Conservation (phyloP, 2,113 vertebrate species). For the Phoxinus phoxinus region DNA sequence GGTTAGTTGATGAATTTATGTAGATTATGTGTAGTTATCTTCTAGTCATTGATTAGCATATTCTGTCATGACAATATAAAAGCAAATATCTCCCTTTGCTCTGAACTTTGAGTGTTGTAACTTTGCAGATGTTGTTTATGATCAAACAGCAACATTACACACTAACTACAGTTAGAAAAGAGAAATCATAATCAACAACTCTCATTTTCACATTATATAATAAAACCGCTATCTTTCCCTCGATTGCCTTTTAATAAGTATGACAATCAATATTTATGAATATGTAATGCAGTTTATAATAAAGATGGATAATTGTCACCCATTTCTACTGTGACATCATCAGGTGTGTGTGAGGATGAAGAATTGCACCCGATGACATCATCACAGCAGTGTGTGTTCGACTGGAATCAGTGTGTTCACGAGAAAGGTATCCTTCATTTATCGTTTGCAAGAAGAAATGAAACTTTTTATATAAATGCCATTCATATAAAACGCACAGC, state of each 20-base stretch:
- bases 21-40: too few species aligned
- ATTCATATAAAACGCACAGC: not conserved
- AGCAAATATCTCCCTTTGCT: too few species aligned
- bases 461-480: not conserved
- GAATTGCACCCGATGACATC: not conserved
- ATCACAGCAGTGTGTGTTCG: not conserved
- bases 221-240: slow-evolving; percentile 39
- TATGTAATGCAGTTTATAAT: not conserved
- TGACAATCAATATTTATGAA: not conserved
- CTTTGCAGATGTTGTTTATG: too few species aligned
- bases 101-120: too few species aligned
- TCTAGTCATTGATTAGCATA: too few species aligned
- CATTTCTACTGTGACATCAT: too few species aligned
- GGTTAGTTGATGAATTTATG: too few species aligned
- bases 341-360: not conserved
- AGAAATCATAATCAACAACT: too few species aligned
- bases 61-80: too few species aligned
- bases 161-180: too few species aligned
- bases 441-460: not conserved
- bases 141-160: too few species aligned
- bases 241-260: slow-evolving; percentile 1
- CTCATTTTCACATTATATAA: slow-evolving; percentile 6
- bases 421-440: not conserved
- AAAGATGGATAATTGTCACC: not conserved
- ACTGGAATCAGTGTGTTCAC: not conserved